These are phyloP conservation scores for Bicyclus anynana DNA, from an alignment of 1,140 invertebrate species.

Conservation along the genomic window DNA sequence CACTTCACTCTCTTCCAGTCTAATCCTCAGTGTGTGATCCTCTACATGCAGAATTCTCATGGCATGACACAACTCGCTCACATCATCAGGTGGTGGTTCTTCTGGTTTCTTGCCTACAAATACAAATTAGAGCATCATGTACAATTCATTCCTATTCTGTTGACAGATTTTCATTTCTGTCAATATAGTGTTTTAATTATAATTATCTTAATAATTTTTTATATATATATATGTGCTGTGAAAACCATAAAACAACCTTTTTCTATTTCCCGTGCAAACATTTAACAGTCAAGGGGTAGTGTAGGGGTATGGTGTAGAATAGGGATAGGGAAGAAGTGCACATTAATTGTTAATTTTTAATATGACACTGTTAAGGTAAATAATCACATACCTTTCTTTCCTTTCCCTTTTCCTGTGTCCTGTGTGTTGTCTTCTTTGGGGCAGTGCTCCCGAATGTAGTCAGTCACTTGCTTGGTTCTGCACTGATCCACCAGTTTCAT, in stretches of 20 bases:
- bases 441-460: constrained; percentile 83
- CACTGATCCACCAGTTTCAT: constrained; percentile 85
- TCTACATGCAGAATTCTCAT: constrained; percentile 78
- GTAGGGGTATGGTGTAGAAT: too few relatives aligned
- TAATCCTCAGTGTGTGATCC: constrained; percentile 77
- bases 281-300: too few relatives aligned
- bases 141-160: too few relatives aligned
- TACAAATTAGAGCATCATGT: background rate
- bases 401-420: constrained; percentile 64
- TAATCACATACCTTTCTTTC: constrained; percentile 52
- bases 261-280: too few relatives aligned
- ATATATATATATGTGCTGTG: too few relatives aligned
- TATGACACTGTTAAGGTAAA: too few relatives aligned
- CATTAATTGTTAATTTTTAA: too few relatives aligned
- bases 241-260: too few relatives aligned
- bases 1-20: constrained; percentile 76
- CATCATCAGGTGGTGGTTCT: constrained; percentile 45
- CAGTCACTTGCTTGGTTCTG: constrained; percentile 81
- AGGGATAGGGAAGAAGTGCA: too few relatives aligned
- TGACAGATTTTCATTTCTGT: too few relatives aligned
- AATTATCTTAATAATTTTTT: too few relatives aligned
- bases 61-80: constrained; percentile 51
- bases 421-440: constrained; percentile 60
- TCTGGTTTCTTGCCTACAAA: constrained; percentile 53
- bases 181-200: too few relatives aligned